Evolutionary conservation across 2,113 vertebrate genomes (phyloP).

Genomic region (Carlito syrichta): DNA sequence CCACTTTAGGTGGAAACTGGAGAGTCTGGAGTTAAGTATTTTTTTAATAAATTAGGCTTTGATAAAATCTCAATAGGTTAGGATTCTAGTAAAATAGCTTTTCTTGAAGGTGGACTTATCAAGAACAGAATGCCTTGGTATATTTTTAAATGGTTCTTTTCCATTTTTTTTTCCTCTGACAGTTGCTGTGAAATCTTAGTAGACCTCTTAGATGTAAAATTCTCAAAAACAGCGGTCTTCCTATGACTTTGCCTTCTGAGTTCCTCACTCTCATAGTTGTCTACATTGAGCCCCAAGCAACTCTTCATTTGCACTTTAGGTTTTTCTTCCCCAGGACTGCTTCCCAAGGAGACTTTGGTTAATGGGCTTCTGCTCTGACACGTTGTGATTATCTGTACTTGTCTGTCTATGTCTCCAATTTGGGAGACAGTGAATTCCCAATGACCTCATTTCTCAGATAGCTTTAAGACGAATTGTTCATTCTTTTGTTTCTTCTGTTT

Average conservation of each 20-base stretch:
- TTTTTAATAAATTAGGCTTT: not conserved
- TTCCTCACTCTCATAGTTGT: not conserved
- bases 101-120: not conserved
- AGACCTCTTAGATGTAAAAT: not conserved
- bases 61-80: not conserved
- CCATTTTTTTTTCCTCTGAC: not conserved
- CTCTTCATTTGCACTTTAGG: not conserved
- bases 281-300: not conserved
- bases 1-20: rapidly evolving
- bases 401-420: not conserved
- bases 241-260: not conserved
- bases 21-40: not conserved
- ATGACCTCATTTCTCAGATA: not conserved
- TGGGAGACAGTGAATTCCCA: not conserved
- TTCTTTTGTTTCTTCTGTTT: not conserved
- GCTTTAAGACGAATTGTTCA: not conserved
- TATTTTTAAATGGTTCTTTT: not conserved
- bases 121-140: not conserved
- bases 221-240: not conserved
- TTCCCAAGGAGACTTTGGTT: not conserved
- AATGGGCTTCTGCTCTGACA: not conserved
- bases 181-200: not conserved
- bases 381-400: not conserved
- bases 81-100: not conserved
- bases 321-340: not conserved